Evolutionary conservation across 2,797 vertebrate genomes (phyloP).

Genomic region (Schizopygopsis pylzovi): DNA sequence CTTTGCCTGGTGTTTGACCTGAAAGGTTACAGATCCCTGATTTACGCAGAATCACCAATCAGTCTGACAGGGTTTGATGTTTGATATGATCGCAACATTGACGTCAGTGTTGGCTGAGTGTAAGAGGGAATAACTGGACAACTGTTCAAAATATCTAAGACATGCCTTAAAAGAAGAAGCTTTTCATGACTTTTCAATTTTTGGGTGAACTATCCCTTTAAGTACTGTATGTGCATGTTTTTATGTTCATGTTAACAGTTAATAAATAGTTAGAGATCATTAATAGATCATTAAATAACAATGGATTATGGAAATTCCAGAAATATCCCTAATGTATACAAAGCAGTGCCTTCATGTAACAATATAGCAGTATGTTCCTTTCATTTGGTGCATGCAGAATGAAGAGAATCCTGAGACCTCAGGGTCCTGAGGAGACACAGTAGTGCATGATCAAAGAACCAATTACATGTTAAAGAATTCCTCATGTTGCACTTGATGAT

Average conservation of each 20-base stretch:
- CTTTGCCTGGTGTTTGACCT: neutral
- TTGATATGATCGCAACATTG: neutral
- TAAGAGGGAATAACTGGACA: neutral
- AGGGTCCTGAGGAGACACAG: neutral
- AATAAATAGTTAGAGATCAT: neutral
- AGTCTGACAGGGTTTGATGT: neutral
- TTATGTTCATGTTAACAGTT: neutral
- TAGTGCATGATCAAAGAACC: constrained; percentile 23
- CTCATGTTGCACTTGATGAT: constrained; percentile 32
- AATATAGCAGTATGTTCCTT: neutral
- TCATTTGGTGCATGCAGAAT: neutral
- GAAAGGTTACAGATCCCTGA: neutral
- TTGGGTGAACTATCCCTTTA: neutral
- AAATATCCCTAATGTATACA: neutral
- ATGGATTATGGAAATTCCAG: neutral
- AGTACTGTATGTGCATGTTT: neutral
- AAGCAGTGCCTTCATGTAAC: neutral
- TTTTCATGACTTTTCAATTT: neutral
- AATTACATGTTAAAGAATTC: constrained; percentile 36
- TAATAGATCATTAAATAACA: neutral
- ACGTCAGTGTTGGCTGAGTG: neutral
- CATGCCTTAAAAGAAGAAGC: neutral
- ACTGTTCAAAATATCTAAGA: neutral
- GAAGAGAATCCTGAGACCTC: neutral
- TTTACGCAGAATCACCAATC: neutral